These are phyloP conservation scores for Lytechinus pictus DNA, from an alignment of 35 echinoderm and acorn worm genomes.

Conservation along the genomic window DNA sequence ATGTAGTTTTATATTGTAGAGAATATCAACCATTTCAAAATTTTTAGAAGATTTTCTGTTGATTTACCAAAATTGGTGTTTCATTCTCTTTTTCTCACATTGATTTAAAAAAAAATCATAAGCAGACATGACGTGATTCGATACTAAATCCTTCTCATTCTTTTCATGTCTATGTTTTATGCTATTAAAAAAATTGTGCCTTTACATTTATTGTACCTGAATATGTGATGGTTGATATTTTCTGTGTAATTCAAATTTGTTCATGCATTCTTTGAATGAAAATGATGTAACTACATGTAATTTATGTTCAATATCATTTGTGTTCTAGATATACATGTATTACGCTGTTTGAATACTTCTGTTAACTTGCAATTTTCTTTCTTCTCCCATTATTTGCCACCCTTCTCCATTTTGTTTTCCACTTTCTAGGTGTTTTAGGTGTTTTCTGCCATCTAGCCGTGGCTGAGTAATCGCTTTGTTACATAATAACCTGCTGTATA, in stretches of 20 bases:
- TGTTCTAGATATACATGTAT: not conserved
- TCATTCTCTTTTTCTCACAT: too few species aligned
- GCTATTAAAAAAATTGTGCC: not conserved
- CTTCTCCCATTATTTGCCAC: not conserved
- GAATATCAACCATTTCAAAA: not conserved
- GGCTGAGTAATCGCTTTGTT: not conserved
- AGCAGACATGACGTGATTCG: too few species aligned
- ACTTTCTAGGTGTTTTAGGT: not conserved
- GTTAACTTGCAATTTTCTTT: not conserved
- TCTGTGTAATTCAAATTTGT: not conserved
- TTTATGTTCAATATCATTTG: not conserved
- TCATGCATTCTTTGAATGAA: not conserved
- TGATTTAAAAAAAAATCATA: too few species aligned
- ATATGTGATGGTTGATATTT: not conserved
- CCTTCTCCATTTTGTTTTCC: not conserved
- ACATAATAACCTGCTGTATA: not conserved
- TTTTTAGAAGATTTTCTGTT: not conserved
- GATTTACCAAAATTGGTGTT: too few species aligned
- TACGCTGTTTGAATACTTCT: not conserved
- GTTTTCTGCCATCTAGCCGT: not conserved
- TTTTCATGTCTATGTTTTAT: not conserved
- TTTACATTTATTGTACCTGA: too few species aligned
- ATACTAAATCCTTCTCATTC: too few species aligned
- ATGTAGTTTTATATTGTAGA: not conserved
- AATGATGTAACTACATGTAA: too few species aligned